Evolutionary conservation across 2,797 vertebrate species (phyloP).

Genomic region (Coregonus sp.): DNA sequence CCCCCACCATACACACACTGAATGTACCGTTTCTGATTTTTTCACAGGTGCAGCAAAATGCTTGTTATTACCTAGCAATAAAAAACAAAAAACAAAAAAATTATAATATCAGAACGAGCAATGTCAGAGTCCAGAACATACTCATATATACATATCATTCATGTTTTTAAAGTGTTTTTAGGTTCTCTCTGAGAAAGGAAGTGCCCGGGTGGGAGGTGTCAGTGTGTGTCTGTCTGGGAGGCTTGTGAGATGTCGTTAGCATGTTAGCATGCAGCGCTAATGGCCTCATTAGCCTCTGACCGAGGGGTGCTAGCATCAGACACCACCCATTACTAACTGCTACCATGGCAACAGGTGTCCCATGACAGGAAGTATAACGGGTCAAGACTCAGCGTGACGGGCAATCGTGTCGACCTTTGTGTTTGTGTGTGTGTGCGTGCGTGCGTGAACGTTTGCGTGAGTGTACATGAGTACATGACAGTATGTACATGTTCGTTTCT

Average conservation of each 20-base stretch:
- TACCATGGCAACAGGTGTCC: conserved; percentile 5
- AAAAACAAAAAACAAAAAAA: too few relatives aligned
- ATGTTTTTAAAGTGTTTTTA: not conserved
- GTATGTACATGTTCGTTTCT: not conserved
- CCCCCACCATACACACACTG: not conserved
- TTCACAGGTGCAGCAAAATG: not conserved
- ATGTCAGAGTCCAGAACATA: too few relatives aligned
- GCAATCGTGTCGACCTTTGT: not conserved
- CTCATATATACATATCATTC: not conserved
- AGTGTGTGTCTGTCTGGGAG: not conserved
- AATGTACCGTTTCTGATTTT: not conserved
- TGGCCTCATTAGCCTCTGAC: conserved; percentile 53
- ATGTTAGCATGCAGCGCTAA: conserved; percentile 41
- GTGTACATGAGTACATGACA: conserved; percentile 1
- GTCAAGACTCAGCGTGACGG: not conserved
- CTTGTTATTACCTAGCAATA: too few relatives aligned
- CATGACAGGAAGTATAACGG: not conserved
- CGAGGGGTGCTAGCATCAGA: conserved; percentile 23
- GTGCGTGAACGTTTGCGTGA: not conserved
- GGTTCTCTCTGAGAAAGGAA: not conserved
- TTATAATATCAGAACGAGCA: too few relatives aligned
- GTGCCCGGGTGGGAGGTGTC: not conserved
- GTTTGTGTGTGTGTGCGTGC: not conserved
- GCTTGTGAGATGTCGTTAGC: conserved; percentile 28
- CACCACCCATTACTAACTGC: not conserved